These are phyloP conservation scores for Camponotus floridanus DNA, from an alignment of 1,140 invertebrate genomes.

Conservation along the genomic window DNA sequence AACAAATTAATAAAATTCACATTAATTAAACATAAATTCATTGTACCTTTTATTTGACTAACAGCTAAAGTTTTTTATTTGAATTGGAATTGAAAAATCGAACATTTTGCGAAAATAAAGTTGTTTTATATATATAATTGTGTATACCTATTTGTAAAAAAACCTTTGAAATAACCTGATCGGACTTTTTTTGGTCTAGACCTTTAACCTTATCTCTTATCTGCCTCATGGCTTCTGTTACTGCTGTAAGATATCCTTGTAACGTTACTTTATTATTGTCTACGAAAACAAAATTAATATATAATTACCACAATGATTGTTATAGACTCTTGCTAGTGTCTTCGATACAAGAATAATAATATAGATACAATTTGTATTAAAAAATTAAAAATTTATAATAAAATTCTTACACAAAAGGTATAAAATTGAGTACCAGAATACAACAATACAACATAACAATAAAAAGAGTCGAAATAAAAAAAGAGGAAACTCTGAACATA, in stretches of 20 bases:
- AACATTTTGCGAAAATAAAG: conserved; percentile 25
- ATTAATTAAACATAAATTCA: background rate
- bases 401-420: background rate
- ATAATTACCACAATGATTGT: conserved; percentile 54
- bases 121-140: background rate
- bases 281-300: background rate
- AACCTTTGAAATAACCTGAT: background rate
- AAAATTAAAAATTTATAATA: background rate
- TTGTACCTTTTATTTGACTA: conserved; percentile 86
- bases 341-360: background rate
- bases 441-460: background rate
- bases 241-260: no score
- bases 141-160: conserved; percentile 30
- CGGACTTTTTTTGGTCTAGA: conserved; percentile 86
- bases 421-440: background rate
- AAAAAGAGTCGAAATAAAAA: background rate
- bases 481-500: background rate
- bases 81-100: no score
- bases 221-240: conserved; percentile 64
- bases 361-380: no score
- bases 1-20: background rate
- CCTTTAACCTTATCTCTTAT: conserved; percentile 87
- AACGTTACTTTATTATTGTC: background rate
- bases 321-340: background rate
- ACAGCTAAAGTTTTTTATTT: conserved; percentile 88